Evolutionary conservation across 1,140 invertebrate genomes (phyloP).

Genomic region (Batillaria attramentaria): DNA sequence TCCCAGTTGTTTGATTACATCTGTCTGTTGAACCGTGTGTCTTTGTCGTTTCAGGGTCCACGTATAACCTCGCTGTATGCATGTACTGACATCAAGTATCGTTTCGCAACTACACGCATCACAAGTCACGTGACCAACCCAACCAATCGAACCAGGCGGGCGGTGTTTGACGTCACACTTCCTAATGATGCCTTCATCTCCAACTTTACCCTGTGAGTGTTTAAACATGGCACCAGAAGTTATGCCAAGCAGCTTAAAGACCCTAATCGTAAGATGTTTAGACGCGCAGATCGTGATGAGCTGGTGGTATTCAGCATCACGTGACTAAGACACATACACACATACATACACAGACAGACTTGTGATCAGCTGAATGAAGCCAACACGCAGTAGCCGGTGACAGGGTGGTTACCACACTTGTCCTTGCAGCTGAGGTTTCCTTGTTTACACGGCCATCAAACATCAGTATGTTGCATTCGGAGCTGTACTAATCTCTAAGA

Average conservation of each 20-base stretch:
- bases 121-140: conserved; percentile 53
- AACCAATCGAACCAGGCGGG: conserved; percentile 42
- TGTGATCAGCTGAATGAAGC: no score
- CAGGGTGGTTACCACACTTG: no score
- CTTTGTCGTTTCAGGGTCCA: conserved; percentile 38
- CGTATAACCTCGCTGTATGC: conserved; percentile 50
- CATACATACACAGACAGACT: no score
- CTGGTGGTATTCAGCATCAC: neutral
- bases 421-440: no score
- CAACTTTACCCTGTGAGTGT: conserved; percentile 61
- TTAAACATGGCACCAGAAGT: no score
- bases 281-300: neutral
- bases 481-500: no score
- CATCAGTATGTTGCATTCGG: no score
- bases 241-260: no score
- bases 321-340: neutral
- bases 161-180: conserved; percentile 57
- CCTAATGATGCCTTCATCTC: conserved; percentile 64
- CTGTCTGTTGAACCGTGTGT: neutral
- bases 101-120: conserved; percentile 57
- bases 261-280: no score
- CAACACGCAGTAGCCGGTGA: no score
- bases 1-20: no score
- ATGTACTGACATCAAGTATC: conserved; percentile 56
- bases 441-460: no score